Percentiles rank a stretch among this genome's conserved stretches.
phyloP scores from a whole-genome alignment of 2,888 invertebrate species.

The Scaptodrosophila latifasciaeformis region DNA sequence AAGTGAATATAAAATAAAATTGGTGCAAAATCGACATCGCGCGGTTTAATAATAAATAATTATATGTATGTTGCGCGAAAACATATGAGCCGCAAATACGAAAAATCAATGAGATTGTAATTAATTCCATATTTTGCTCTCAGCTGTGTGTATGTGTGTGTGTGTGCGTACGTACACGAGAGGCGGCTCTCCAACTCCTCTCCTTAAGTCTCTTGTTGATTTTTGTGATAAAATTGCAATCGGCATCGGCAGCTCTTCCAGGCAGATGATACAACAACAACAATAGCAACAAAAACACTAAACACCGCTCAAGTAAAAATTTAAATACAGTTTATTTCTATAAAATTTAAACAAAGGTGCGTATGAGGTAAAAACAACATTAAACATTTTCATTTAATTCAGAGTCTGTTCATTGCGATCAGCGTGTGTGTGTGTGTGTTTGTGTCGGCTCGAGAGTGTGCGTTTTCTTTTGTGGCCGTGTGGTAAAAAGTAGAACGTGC shows the following conservation, averaged over 20 bases:
- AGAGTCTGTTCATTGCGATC: too few species aligned
- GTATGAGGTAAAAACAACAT: slow-evolving; percentile 40
- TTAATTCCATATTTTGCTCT: slow-evolving; percentile 64
- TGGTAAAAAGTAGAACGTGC: slow-evolving; percentile 48
- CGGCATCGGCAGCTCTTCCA: slow-evolving; percentile 41
- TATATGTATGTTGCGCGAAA: slow-evolving; percentile 61
- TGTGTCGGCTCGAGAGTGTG: too few species aligned
- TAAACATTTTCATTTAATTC: background rate
- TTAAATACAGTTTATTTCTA: slow-evolving; percentile 20
- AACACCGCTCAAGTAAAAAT: slow-evolving; percentile 46
- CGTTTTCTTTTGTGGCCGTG: slow-evolving; percentile 12
- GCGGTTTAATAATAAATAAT: slow-evolving; percentile 66
- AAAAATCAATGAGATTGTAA: slow-evolving; percentile 67
- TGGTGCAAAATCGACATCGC: slow-evolving; percentile 57
- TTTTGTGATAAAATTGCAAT: slow-evolving; percentile 67
- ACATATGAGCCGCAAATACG: slow-evolving; percentile 61
- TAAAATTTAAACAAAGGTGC: slow-evolving; percentile 46
- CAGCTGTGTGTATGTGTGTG: slow-evolving; percentile 23
- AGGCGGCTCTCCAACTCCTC: slow-evolving; percentile 19
- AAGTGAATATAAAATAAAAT: slow-evolving; percentile 51
- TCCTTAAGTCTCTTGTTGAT: slow-evolving; percentile 55
- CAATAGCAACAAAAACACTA: too few species aligned
- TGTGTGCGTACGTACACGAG: slow-evolving; percentile 31
- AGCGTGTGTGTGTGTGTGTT: slow-evolving; percentile 17
- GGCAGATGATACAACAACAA: slow-evolving; percentile 39